Conservation (phyloP, 2,888 invertebrate species). For the Azorinus chamasolen region DNA sequence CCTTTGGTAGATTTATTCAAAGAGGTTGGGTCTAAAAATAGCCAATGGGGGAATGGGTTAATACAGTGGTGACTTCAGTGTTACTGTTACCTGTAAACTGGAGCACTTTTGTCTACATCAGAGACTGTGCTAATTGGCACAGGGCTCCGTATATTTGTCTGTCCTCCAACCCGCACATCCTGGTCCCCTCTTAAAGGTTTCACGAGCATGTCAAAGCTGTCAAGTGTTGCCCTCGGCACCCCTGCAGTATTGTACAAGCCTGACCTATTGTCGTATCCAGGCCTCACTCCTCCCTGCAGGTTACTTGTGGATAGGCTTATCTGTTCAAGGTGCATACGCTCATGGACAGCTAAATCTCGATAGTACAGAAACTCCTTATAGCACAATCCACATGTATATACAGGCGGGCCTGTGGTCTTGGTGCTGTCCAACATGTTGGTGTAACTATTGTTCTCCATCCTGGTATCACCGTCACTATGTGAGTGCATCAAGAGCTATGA, state of each 20-base stretch:
- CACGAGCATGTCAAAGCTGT: constrained; percentile 50
- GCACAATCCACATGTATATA: constrained; percentile 52
- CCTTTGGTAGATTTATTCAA: too few relatives aligned
- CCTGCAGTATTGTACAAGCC: constrained; percentile 16
- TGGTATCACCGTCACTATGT: not conserved
- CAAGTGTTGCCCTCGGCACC: constrained; percentile 17
- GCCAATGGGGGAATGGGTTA: too few relatives aligned
- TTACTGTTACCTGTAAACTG: constrained; percentile 15
- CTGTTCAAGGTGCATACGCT: constrained; percentile 50
- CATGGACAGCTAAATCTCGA: constrained; percentile 51
- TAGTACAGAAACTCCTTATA: constrained; percentile 46
- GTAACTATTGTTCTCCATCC: constrained; percentile 32
- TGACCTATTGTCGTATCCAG: constrained; percentile 34
- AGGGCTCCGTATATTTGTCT: constrained; percentile 14
- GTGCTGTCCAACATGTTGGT: constrained; percentile 44
- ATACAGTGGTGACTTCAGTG: too few relatives aligned
- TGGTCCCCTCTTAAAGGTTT: constrained; percentile 39
- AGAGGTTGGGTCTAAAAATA: too few relatives aligned
- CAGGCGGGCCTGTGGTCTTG: constrained; percentile 25
- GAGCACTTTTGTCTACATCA: constrained; percentile 6
- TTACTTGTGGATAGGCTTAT: constrained; percentile 21
- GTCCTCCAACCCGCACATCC: constrained; percentile 1
- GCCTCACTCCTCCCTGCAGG: constrained; percentile 24
- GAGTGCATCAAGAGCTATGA: not conserved
- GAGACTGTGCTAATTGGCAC: not conserved